These are phyloP conservation scores for Lynx canadensis DNA, from an alignment of 2,113 vertebrate genomes.

Conservation along the genomic window DNA sequence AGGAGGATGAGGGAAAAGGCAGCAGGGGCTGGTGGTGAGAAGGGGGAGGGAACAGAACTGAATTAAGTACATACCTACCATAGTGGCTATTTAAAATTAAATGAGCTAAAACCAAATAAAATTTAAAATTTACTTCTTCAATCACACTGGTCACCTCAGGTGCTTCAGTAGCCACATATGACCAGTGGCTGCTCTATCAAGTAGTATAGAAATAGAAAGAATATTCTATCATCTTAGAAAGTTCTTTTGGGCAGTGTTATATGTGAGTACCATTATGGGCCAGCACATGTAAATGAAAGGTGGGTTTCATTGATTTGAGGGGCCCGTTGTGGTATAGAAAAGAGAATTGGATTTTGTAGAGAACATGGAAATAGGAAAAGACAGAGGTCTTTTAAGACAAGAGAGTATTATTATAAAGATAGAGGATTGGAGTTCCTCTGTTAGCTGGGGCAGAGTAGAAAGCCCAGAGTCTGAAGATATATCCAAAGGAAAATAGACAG, in stretches of 20 bases:
- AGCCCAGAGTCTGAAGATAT: neutral
- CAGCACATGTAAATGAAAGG: neutral
- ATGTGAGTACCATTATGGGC: rapidly evolving
- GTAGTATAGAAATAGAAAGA: rapidly evolving
- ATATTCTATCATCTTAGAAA: neutral
- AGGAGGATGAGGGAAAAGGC: neutral
- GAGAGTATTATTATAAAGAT: neutral
- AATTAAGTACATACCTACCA: neutral
- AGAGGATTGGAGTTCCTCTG: neutral
- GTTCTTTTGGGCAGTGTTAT: neutral
- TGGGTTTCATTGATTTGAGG: neutral
- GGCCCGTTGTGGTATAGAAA: neutral
- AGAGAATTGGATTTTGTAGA: neutral
- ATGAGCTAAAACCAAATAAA: neutral
- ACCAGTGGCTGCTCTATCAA: no score
- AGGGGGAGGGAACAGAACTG: neutral
- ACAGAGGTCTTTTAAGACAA: neutral
- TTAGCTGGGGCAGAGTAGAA: neutral
- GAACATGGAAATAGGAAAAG: neutral
- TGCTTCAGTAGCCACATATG: neutral
- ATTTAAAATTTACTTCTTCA: neutral
- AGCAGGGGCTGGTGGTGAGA: neutral
- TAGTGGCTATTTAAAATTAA: neutral
- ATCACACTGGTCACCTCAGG: neutral
- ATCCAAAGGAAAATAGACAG: neutral